These are phyloP conservation scores for Epizoanthus ramosus DNA, from an alignment of 92 coral and sea anemone genomes.

Conservation along the genomic window DNA sequence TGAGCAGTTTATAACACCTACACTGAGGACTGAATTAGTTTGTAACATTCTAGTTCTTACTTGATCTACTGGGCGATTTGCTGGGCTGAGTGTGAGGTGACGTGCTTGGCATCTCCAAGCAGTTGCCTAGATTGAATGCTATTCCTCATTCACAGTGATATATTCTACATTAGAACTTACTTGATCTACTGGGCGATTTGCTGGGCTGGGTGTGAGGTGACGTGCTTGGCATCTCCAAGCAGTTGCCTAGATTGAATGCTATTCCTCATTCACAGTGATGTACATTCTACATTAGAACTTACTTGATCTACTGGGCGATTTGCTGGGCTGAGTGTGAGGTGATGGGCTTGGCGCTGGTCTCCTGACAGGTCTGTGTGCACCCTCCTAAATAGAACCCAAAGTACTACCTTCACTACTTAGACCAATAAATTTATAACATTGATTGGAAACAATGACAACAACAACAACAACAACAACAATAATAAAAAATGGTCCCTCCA, in stretches of 20 bases:
- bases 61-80: conserved; percentile 60
- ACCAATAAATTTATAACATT: neutral
- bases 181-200: conserved; percentile 60
- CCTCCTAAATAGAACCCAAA: conserved; percentile 67
- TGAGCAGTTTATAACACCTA: too few species aligned
- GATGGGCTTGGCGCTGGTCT: conserved; percentile 84
- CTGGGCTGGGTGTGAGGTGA: conserved; percentile 89
- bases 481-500: too few species aligned
- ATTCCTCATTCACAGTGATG: too few species aligned
- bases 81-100: conserved; percentile 89
- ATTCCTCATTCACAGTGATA: too few species aligned
- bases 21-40: too few species aligned
- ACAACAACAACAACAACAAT: too few species aligned
- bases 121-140: too few species aligned
- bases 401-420: neutral
- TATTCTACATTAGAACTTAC: conserved; percentile 18
- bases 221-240: conserved; percentile 58
- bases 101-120: conserved; percentile 58
- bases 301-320: conserved; percentile 58
- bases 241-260: too few species aligned
- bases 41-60: too few species aligned
- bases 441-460: neutral
- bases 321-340: conserved; percentile 85
- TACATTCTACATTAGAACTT: conserved; percentile 7
- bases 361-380: conserved; percentile 89